Evolutionary conservation across 2,113 vertebrate genomes (phyloP), one percentile per base, ranked within the genome.

Genomic region (Corythoichthys intestinalis): DNA sequence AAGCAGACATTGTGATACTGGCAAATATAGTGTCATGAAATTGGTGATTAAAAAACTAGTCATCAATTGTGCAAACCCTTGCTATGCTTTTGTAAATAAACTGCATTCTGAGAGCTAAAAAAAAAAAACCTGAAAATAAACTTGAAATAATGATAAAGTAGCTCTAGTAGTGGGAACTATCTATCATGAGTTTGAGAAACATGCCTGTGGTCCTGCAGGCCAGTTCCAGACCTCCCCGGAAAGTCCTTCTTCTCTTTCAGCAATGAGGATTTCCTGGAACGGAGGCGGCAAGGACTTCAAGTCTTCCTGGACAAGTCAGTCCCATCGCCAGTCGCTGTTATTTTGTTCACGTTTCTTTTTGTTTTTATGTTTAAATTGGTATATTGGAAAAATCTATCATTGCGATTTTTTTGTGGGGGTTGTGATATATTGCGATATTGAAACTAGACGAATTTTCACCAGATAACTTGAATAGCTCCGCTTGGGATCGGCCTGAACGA

Each of bases 221-320:
- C 95, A 0, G 95, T 98, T 17, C 97, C 97, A 47, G 94, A 94
- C 34, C 95, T 99, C 66, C 97, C 97, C 0, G 93, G 93, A 2
- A 98, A 96, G 79, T 93, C 94, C 1, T 57, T 94, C 44, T 94
- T 98, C 80, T 88, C 84, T 50, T 94, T 95, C 62, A 90, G 78
- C 86, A 93, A 91, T 0, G 95, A 96, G 72, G 95, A 98, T 66
- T 96, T 98, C 80, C 91, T 99, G 10, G 97, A 99, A 90, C 93
- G 86, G 35, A 88, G 97, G 4, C 83, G 97, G 11, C 94, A 90
- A 76, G 97, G 96, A 6, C 88, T 99, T 56, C 96, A 99, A 87
- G 88, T 73, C 65, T 99, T 99, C 75, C 85, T 99, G 54, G 93
- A 98, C 74, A 93, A 92, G 96, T 98, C 2, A 72, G 90, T 85